Base-by-base conservation (phyloP, 1,140 invertebrate genomes). In the Mylabris phalerata region DNA sequence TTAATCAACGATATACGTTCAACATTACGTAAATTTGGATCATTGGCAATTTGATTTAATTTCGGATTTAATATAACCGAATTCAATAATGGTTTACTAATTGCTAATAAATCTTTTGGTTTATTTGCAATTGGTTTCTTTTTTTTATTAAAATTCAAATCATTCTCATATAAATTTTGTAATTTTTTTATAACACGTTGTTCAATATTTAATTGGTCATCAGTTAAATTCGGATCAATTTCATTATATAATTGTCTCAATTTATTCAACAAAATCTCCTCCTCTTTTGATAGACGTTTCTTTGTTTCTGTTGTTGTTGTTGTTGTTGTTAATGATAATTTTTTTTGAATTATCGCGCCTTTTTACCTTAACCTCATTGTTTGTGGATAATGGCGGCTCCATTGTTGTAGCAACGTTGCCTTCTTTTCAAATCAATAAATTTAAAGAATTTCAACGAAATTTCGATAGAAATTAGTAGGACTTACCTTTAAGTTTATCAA, bases 401-500 rank as follows among this genome's bases (percentile, higher is more conserved):
- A 7, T 32, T 32, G 32, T 32, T 32, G 32, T 32, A 1, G 19
- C 1, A 19, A 19, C 19, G 19, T 19, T 19, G 19, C 19, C 19
- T 19, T 19, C 19, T 19, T 19, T 19, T 19, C 19, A 19, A 19
- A 19, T 19, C 19, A 19, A 19, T 19, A 19, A 19, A 19, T 19
- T 19, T 19, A 7, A 32, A 32, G 3, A 0, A 32, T 4, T 32
- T 32, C n/a, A n/a, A n/a, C n/a, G 7, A 32, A 5, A 32, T 32
- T 19, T 32, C 3, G 32, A 32, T 32, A 3, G 32, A 32, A 19
- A 19, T 19, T 0, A 7, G 3, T 42, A n/a, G 1, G 19, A 55
- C 77, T 78, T 75, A 87, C 86, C 83, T 79, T 84, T 89, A 5
- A 90, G 71, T 62, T 86, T 87, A 43, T 92, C 88, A 40, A 92